Conservation (phyloP, 2,113 vertebrate species). For the Peromyscus maniculatus region DNA sequence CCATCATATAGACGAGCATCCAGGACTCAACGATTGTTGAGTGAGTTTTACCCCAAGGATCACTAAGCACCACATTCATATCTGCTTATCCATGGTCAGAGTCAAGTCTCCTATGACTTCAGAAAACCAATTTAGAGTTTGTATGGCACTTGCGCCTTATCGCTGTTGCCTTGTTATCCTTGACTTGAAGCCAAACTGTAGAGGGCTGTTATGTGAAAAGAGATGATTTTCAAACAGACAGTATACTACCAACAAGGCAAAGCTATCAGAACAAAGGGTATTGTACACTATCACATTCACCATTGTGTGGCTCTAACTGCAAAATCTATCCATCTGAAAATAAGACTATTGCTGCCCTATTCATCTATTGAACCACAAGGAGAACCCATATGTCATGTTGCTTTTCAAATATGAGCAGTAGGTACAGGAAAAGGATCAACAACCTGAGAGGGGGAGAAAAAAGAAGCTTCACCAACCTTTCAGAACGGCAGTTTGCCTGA, state of each 20-base stretch:
- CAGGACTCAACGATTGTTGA: background rate
- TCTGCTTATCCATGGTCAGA: background rate
- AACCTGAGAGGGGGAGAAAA: background rate
- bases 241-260: background rate
- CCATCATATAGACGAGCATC: constrained; percentile 2
- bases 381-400: background rate
- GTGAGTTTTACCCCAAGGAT: background rate
- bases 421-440: background rate
- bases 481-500: fast-evolving
- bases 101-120: background rate
- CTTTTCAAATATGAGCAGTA: background rate
- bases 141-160: background rate
- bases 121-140: constrained; percentile 5
- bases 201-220: background rate
- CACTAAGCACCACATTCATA: background rate
- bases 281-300: background rate
- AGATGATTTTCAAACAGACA: constrained; percentile 11
- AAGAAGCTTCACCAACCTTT: background rate
- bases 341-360: background rate
- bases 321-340: constrained; percentile 22
- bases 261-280: background rate
- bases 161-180: background rate
- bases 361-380: background rate
- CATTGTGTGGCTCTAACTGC: background rate
- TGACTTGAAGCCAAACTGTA: background rate